These are phyloP conservation scores for Chalcis sispes DNA, from an alignment of 2,888 invertebrate species.

Conservation along the genomic window DNA sequence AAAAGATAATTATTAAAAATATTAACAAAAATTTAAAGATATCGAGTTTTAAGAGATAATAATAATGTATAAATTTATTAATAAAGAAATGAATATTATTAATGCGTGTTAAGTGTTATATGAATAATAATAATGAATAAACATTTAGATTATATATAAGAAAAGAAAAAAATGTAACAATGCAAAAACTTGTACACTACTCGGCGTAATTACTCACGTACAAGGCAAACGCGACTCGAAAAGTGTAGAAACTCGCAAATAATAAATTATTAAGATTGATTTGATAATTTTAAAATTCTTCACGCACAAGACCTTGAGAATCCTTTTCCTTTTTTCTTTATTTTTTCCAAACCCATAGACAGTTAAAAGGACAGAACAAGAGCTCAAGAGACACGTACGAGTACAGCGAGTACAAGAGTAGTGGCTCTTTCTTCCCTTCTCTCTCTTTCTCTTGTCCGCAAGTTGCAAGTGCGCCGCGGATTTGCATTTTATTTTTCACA, in stretches of 20 bases:
- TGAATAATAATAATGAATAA: too few species aligned
- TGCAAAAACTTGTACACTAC: constrained; percentile 9
- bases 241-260: constrained; percentile 32
- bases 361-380: background rate
- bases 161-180: background rate
- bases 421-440: too few species aligned
- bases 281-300: constrained; percentile 47
- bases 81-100: too few species aligned
- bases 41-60: too few species aligned
- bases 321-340: too few species aligned
- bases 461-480: constrained; percentile 20
- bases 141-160: too few species aligned
- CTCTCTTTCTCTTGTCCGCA: background rate
- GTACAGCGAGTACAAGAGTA: too few species aligned
- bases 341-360: constrained; percentile 27
- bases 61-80: too few species aligned
- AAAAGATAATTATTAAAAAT: too few species aligned
- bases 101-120: too few species aligned
- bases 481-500: constrained; percentile 50
- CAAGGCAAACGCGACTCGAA: background rate
- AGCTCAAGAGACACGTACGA: too few species aligned
- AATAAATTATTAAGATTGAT: constrained; percentile 45
- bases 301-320: constrained; percentile 20
- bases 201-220: constrained; percentile 33
- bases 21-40: too few species aligned